A percentile compares a stretch with the other conserved stretches of the same genome.
These are phyloP conservation scores for Crossaster papposus DNA, from an alignment of 53 echinoderm and acorn worm genomes.

Conservation along the genomic window DNA sequence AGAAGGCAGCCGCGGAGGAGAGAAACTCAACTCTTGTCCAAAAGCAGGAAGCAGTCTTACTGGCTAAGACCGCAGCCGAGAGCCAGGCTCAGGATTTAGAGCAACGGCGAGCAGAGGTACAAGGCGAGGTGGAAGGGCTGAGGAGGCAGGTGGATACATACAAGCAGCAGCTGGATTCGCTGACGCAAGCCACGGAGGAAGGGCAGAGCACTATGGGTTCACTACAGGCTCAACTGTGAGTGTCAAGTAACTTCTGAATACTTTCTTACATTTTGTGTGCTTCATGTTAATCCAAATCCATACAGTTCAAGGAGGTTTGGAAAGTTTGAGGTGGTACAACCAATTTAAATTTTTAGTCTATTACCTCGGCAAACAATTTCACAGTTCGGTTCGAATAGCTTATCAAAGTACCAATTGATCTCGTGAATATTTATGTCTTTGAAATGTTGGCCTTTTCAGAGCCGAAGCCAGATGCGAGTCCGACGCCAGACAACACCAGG, in stretches of 20 bases:
- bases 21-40: slow-evolving; percentile 1
- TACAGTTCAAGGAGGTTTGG: no score
- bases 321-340: no score
- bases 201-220: slow-evolving; percentile 77
- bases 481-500: slow-evolving; percentile 63
- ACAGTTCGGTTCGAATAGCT: no score
- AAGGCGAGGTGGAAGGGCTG: slow-evolving; percentile 54
- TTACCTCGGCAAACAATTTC: no score
- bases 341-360: no score
- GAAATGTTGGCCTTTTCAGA: slow-evolving; percentile 44
- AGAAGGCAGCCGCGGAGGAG: slow-evolving; percentile 49
- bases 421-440: not conserved
- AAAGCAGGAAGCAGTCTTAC: slow-evolving; percentile 48
- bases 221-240: slow-evolving; percentile 83
- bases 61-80: slow-evolving; percentile 59
- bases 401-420: no score
- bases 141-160: slow-evolving; percentile 80
- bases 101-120: slow-evolving; percentile 24
- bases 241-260: not conserved
- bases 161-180: slow-evolving; percentile 71
- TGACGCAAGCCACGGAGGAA: slow-evolving; percentile 67
- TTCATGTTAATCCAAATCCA: no score
- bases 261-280: no score
- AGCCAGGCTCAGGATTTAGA: slow-evolving; percentile 57
- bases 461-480: slow-evolving; percentile 71